Base-by-base conservation (phyloP, 2,888 invertebrate species). In the Oscheius sp. region DNA sequence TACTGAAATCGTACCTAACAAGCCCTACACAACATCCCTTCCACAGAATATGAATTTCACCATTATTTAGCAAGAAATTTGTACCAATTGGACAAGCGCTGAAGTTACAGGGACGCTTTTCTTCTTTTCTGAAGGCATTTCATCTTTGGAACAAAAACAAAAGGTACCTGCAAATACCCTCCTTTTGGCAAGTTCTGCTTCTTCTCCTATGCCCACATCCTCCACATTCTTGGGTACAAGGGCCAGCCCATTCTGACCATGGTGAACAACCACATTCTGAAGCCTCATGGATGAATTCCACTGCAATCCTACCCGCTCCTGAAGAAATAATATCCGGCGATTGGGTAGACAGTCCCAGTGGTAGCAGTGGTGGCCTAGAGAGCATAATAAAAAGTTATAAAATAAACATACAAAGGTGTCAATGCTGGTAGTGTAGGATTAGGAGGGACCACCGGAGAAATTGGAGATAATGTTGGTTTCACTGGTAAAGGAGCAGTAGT, bases 1-100 rank as follows among this genome's bases (percentile, higher is more conserved):
- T 13, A 55, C 13, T 16, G 13, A 64, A 29, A 35, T 35, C 21
- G 49, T 25, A 78, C 80, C 83, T 76, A 69, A 84, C 83, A 25
- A 85, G 71, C n/a, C 87, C 87, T 7, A 87, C 85, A 61, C 87
- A 87, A 68, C 87, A 87, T n/a, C 87, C 86, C 69, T 85, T 78
- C 83, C 84, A 86, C 1, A 87, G 74, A 49, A 87, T 80, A 68
- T 87, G 87, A 64, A 87, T 85, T 66, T 87, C 87, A 6, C 83
- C 81, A 66, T 87, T 87, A 70, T 85, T 87, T 69, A 86, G 83
- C 1, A 87, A 73, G 72, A 87, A 86, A 69, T 87, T 87, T 0
- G 86, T 86, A 7, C 85, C 85, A 43, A 77, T 75, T 0, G 86
- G 87, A 76, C 88, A 88, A 2, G 83, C 82, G 9, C 70, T 70